These are phyloP conservation scores for Aelia acuminata DNA, from an alignment of 2,888 invertebrate species.

Conservation along the genomic window DNA sequence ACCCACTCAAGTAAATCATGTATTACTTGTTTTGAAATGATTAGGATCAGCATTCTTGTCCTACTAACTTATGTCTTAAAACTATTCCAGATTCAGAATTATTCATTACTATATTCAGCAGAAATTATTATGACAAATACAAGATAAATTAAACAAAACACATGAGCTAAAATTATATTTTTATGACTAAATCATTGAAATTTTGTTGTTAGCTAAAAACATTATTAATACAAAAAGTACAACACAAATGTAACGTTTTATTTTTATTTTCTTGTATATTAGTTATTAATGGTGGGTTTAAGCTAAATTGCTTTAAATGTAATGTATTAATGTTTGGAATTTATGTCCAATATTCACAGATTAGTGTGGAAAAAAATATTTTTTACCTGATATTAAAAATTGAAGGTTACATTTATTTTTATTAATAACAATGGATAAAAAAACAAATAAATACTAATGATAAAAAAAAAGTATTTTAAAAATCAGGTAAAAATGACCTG, in stretches of 20 bases:
- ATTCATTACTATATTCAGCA: background rate
- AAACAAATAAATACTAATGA: background rate
- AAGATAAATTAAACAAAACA: background rate
- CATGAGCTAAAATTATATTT: background rate
- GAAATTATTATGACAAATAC: background rate
- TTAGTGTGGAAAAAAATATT: background rate
- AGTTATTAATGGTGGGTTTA: no score
- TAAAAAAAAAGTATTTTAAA: background rate
- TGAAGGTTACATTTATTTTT: no score
- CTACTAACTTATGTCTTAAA: background rate
- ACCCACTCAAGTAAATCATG: slow-evolving; percentile 35
- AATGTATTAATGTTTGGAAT: no score
- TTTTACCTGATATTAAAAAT: no score
- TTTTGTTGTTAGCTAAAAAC: no score
- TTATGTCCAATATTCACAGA: no score
- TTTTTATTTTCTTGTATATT: no score
- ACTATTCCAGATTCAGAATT: background rate
- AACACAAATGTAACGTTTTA: no score
- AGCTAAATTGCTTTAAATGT: no score
- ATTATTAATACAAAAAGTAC: no score
- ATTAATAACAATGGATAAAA: background rate
- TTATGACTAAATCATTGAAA: no score
- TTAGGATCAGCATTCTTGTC: background rate
- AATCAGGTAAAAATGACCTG: background rate
- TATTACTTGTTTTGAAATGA: slow-evolving; percentile 4